These are phyloP conservation scores for Oeneis ivallda DNA, from an alignment of 2,888 invertebrate species.

Conservation along the genomic window DNA sequence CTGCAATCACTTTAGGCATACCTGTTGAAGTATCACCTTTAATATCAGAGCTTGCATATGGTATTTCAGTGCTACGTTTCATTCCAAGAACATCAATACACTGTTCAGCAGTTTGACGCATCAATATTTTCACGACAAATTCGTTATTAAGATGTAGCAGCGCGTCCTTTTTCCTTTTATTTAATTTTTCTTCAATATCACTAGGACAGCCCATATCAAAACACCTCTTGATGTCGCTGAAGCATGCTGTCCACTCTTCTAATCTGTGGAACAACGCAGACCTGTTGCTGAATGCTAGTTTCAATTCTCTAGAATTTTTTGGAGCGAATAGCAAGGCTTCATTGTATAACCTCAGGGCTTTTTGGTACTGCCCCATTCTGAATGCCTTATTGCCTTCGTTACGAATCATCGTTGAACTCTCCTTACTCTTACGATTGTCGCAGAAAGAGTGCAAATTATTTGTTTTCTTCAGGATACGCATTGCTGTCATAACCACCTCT, in stretches of 20 bases:
- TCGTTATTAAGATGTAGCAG: background rate
- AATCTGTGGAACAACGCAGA: constrained; percentile 43
- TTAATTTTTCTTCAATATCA: constrained; percentile 42
- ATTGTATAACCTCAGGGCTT: constrained; percentile 43
- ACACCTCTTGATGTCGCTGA: constrained; percentile 45
- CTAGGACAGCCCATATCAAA: constrained; percentile 43
- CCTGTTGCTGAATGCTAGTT: constrained; percentile 46
- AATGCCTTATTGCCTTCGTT: constrained; percentile 42
- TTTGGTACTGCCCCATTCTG: constrained; percentile 24
- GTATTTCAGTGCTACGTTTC: constrained; percentile 39
- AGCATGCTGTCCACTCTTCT: constrained; percentile 38
- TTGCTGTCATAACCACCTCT: constrained; percentile 40
- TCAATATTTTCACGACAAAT: background rate
- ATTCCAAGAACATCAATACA: constrained; percentile 6
- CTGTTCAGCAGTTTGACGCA: constrained; percentile 5
- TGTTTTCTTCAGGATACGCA: constrained; percentile 40
- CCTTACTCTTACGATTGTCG: constrained; percentile 35
- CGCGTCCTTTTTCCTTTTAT: constrained; percentile 36
- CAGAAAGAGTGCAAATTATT: constrained; percentile 22
- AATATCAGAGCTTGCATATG: constrained; percentile 43
- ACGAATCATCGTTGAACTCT: constrained; percentile 39
- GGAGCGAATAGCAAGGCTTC: constrained; percentile 47
- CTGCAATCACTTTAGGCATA: constrained; percentile 44
- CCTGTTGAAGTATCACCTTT: constrained; percentile 22
- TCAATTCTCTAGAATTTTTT: constrained; percentile 40